phyloP scores from a whole-genome alignment of 2,888 invertebrate genomes.

The Eristalis arbustorum region DNA sequence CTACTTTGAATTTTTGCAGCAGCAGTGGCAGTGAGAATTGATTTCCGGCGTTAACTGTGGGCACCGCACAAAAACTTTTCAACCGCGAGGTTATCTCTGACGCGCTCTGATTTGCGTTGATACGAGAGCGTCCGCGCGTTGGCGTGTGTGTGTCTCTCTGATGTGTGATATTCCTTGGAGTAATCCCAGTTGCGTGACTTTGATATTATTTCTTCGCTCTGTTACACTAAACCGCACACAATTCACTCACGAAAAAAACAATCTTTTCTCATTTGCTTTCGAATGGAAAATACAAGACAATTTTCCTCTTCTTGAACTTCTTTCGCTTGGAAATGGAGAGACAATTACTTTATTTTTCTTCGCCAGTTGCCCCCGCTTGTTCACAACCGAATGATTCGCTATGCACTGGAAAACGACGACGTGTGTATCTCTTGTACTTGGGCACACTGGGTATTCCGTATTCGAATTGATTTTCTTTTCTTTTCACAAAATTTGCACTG shows the following conservation, averaged over 20 bases:
- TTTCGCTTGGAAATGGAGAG: constrained; percentile 10
- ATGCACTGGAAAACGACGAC: constrained; percentile 50
- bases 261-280: constrained; percentile 33
- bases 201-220: constrained; percentile 14
- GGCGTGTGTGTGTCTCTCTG: too few relatives aligned
- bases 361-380: neutral
- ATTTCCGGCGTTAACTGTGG: constrained; percentile 69
- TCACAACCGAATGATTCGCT: constrained; percentile 55
- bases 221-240: constrained; percentile 46
- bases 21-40: constrained; percentile 37
- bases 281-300: constrained; percentile 8
- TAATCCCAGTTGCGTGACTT: constrained; percentile 52
- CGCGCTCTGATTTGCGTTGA: constrained; percentile 42
- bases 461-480: constrained; percentile 5
- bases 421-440: constrained; percentile 45
- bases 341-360: constrained; percentile 20
- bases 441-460: neutral
- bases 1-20: constrained; percentile 69
- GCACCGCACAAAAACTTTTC: constrained; percentile 15
- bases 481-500: constrained; percentile 24
- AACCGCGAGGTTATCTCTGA: constrained; percentile 52
- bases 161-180: neutral
- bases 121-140: too few relatives aligned
- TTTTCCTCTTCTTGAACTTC: constrained; percentile 8
- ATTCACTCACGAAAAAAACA: constrained; percentile 20